These are phyloP conservation scores for Chromoteleia sp. DNA, from an alignment of 2,888 invertebrate genomes.

Conservation along the genomic window DNA sequence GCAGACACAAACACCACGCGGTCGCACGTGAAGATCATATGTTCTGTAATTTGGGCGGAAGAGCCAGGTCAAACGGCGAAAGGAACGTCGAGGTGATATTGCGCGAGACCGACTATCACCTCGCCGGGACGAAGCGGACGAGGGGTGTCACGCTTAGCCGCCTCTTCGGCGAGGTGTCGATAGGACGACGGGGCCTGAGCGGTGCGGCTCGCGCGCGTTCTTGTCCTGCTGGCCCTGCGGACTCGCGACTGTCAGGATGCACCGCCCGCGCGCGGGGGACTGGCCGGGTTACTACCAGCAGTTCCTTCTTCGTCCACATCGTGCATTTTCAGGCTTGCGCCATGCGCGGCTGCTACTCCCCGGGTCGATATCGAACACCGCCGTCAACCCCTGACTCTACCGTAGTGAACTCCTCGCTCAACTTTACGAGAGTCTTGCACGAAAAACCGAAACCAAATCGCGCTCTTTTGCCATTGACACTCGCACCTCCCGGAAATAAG, in stretches of 20 bases:
- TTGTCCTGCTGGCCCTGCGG: conserved; percentile 45
- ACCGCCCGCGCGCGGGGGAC: conserved; percentile 83
- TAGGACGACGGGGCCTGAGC: conserved; percentile 41
- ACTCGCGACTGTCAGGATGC: conserved; percentile 75
- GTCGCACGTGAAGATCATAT: conserved; percentile 61
- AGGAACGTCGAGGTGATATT: neutral
- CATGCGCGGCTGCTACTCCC: conserved; percentile 81
- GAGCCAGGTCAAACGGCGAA: conserved; percentile 49
- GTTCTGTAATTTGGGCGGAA: conserved; percentile 40
- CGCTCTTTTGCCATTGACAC: conserved; percentile 5
- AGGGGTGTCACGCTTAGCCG: conserved; percentile 66
- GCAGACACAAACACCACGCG: conserved; percentile 32
- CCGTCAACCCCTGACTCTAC: conserved; percentile 74
- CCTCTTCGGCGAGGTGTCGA: conserved; percentile 70
- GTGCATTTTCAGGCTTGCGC: conserved; percentile 83
- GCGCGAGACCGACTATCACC: conserved; percentile 32
- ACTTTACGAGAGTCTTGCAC: conserved; percentile 30
- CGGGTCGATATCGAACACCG: conserved; percentile 82
- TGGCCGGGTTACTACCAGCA: conserved; percentile 83
- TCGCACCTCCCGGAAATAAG: neutral
- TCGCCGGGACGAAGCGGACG: conserved; percentile 49
- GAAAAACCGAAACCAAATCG: conserved; percentile 14
- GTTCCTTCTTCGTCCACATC: conserved; percentile 73
- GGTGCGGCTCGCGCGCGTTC: conserved; percentile 57
- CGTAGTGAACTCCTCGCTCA: conserved; percentile 72